Evolutionary conservation across 2,797 vertebrate species (phyloP), one percentile per base, ranked within the genome.

Genomic region (Novumbra hubbsi): DNA sequence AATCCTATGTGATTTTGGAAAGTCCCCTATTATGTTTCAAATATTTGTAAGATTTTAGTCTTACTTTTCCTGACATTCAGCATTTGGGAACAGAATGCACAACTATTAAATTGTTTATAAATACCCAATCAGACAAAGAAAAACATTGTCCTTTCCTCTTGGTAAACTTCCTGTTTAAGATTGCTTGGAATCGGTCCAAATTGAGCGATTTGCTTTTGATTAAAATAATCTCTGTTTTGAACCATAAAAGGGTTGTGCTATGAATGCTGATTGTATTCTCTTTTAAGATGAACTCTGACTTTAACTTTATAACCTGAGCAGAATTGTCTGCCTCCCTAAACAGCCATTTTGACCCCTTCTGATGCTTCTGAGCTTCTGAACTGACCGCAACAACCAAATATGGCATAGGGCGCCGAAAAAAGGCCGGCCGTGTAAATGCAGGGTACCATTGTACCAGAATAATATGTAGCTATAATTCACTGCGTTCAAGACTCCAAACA

Each of bases 131-230:
- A 62, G 30, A 71, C 55, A 80, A 21, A 30, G 38, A 41, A 17
- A 48, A 68, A 7, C 4, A 76, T 67, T 73, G 74, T 76, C 64
- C 80, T 76, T 75, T 80, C 76, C 83, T 75, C 57, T 77, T 79
- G 88, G 89, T 48, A 21, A 55, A 28, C 45, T 70, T 72, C 89
- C 89, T 91, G 91, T 90, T 89, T 85, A 74, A 85, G 86, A 87
- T 90, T 89, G 84, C 80, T 14, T 27, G 65, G 21, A 74, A 32
- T 73, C n/a, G 11, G 3, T 71, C n/a, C 65, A 85, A 82, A 69
- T 21, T 15, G n/a, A 6, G 19, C 4, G 57, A 78, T 69, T 86
- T 83, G 71, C n/a, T n/a, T 34, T 49, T 66, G 87, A 89, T 86
- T 77, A 84, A 57, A 55, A 70, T 72, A 74, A 82, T 78, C 76